phyloP scores from a whole-genome alignment of 2,888 invertebrate species.

The Anticlea derivata region DNA sequence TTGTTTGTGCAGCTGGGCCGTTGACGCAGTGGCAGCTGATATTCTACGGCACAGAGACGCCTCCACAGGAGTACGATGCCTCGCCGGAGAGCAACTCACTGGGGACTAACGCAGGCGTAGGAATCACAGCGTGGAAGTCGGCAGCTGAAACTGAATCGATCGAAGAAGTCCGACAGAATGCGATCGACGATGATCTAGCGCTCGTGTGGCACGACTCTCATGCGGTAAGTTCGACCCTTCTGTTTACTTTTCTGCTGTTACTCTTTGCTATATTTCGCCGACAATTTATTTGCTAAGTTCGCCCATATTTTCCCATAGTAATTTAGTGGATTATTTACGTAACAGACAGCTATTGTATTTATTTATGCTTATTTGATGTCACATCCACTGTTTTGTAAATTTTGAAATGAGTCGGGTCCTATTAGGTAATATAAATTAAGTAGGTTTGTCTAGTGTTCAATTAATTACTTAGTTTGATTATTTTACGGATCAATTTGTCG shows the following conservation, averaged over 20 bases:
- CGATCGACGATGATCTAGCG: constrained; percentile 82
- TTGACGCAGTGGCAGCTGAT: constrained; percentile 92
- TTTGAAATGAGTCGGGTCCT: background rate
- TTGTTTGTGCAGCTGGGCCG: constrained; percentile 71
- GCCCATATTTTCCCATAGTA: constrained; percentile 24
- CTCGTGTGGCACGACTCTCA: constrained; percentile 86
- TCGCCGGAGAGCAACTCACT: constrained; percentile 83
- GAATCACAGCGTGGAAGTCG: constrained; percentile 47
- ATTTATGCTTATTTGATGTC: background rate
- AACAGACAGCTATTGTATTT: constrained; percentile 1
- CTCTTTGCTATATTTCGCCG: constrained; percentile 6
- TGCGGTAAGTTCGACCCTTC: constrained; percentile 69
- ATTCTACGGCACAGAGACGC: constrained; percentile 90
- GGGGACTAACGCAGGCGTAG: constrained; percentile 51
- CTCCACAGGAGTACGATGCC: constrained; percentile 86
- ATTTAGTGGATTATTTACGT: constrained; percentile 10
- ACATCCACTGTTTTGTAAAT: background rate
- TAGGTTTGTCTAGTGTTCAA: background rate
- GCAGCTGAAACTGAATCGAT: constrained; percentile 53
- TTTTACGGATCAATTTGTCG: constrained; percentile 8
- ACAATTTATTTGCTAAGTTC: constrained; percentile 33
- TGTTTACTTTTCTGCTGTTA: background rate
- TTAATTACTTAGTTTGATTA: background rate
- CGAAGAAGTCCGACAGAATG: constrained; percentile 84
- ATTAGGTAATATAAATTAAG: background rate